Conservation (phyloP, 2,113 vertebrate species). For the Ochotona princeps region DNA sequence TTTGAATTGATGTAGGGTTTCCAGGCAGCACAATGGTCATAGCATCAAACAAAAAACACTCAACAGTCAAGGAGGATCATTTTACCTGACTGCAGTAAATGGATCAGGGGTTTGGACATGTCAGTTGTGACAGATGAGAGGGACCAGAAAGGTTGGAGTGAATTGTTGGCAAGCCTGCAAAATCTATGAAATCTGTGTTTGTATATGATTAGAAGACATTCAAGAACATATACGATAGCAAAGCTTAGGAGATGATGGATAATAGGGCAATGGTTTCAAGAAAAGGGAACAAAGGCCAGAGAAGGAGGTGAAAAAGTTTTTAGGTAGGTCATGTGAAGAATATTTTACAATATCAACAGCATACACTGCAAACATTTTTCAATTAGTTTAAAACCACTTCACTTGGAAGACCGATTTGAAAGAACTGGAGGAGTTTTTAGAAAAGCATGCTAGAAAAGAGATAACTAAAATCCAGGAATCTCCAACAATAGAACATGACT, state of each 20-base stretch:
- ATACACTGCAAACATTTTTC: neutral
- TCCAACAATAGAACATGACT: neutral
- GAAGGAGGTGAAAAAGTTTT: neutral
- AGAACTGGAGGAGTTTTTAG: neutral
- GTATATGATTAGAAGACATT: neutral
- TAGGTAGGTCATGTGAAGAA: neutral
- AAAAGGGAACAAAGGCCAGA: neutral
- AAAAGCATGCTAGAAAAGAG: neutral
- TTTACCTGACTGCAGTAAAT: neutral
- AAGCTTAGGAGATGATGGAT: neutral
- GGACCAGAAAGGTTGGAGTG: neutral
- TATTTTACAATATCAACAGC: neutral
- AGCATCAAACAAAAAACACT: neutral
- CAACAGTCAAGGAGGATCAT: neutral
- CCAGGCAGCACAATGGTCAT: neutral
- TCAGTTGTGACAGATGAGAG: neutral
- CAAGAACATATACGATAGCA: neutral
- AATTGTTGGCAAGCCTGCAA: neutral
- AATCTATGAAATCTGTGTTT: constrained; percentile 1
- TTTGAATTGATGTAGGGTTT: neutral
- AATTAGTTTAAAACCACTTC: neutral
- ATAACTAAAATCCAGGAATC: neutral
- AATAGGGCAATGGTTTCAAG: neutral
- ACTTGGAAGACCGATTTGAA: neutral
- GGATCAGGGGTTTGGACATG: neutral